These are phyloP conservation scores for Microtus montanus DNA, from an alignment of 2,113 vertebrate genomes.

Conservation along the genomic window DNA sequence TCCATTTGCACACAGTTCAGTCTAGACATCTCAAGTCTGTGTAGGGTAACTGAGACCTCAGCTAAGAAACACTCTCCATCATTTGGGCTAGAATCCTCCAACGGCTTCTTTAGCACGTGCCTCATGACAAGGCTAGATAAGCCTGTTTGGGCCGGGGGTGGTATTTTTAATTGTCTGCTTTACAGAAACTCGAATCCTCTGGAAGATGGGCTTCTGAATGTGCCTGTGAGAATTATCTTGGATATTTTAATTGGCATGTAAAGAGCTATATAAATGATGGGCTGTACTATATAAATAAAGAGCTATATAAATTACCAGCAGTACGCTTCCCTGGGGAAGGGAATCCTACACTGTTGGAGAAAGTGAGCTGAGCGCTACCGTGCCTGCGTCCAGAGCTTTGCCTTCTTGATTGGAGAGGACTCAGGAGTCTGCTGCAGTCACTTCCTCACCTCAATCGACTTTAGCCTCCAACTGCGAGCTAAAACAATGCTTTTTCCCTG, in stretches of 20 bases:
- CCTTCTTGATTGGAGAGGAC: not conserved
- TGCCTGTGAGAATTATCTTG: not conserved
- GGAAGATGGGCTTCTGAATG: not conserved
- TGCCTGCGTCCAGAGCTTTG: not conserved
- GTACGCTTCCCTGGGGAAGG: not conserved
- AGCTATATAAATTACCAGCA: not conserved
- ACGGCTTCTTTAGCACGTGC: not conserved
- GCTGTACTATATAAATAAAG: not conserved
- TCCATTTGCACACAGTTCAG: not conserved
- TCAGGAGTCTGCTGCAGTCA: not conserved
- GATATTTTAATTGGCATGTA: not conserved
- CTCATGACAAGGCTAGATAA: not conserved
- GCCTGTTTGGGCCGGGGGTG: no score
- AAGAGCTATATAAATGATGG: not conserved
- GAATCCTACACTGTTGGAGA: not conserved
- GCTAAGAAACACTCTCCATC: not conserved
- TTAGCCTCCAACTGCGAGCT: not conserved
- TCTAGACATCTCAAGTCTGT: not conserved
- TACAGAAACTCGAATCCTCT: not conserved
- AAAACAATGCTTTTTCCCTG: not conserved
- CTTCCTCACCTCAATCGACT: not conserved
- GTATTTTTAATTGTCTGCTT: not conserved
- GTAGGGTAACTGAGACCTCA: not conserved
- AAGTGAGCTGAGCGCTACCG: not conserved
- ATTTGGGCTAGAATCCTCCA: not conserved